A percentile compares a stretch with the other conserved stretches of the same genome.
These are phyloP conservation scores for Pachyramphus minor DNA, from an alignment of 2,113 vertebrate species.

Conservation along the genomic window DNA sequence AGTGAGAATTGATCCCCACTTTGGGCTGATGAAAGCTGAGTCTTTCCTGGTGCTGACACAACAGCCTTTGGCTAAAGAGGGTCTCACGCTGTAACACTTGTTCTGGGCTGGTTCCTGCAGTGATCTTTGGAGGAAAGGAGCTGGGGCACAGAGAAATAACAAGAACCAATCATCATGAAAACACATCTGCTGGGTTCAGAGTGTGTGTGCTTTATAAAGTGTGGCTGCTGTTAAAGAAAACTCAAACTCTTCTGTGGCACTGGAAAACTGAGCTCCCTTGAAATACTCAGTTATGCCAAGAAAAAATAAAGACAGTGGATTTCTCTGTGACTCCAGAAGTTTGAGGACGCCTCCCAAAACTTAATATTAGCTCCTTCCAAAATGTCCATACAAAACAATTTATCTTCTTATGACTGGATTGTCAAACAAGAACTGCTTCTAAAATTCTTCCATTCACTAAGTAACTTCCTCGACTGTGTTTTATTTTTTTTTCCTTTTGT, in stretches of 20 bases:
- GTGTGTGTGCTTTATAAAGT: not conserved
- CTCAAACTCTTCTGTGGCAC: not conserved
- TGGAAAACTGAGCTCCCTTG: not conserved
- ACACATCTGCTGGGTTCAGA: slow-evolving; percentile 17
- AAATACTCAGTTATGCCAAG: not conserved
- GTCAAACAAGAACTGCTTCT: not conserved
- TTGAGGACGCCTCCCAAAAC: not conserved
- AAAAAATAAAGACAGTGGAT: not conserved
- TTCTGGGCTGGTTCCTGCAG: not conserved
- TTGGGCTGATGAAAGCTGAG: not conserved
- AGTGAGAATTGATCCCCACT: rapidly evolving
- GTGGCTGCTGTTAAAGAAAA: not conserved
- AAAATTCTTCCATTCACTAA: not conserved
- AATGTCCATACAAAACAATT: not conserved
- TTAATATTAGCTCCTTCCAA: not conserved
- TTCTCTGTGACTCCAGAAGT: not conserved
- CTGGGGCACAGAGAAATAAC: not conserved
- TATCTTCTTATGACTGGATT: not conserved
- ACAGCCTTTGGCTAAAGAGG: not conserved
- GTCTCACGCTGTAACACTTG: not conserved
- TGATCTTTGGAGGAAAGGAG: not conserved
- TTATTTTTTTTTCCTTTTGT: not conserved
- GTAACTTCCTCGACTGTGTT: not conserved
- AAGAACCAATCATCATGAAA: slow-evolving; percentile 36
- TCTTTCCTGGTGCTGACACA: slow-evolving; percentile 21